Base-by-base conservation (phyloP, 2,113 vertebrate species). In the Beaufortia kweichowensis region DNA sequence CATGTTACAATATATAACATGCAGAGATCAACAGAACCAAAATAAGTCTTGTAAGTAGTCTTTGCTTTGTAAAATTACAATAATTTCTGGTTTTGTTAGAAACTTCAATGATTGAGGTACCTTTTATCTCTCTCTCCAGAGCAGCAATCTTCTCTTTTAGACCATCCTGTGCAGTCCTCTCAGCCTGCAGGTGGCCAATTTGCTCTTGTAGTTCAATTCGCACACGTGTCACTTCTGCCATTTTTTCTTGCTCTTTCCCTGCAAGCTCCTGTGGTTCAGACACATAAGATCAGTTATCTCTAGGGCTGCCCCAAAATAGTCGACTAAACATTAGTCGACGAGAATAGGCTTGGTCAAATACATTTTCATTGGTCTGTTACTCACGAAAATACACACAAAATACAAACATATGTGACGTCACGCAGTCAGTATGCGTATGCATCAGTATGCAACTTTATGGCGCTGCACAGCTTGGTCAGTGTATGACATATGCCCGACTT, bases 71-170 rank as follows among this genome's bases (percentile, higher is more conserved):
- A 1, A 17, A 66, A 19, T 10, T n/a, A 29, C 6, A 39, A 64
- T 35, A 41, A 24, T 39, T 33, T 4, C 24, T 28, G 24, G 12
- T 48, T 4, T 48, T 48, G 43, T 17, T 7, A 39, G 35, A 46
- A 46, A n/a, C 15, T n/a, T n/a, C 6, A 6, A 8, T 53, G n/a
- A 21, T 0, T 9, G n/a, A 53, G 50, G 59, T 78, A 95, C 97
- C 96, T 93, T 96, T 98, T 67, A 95, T 84, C 75, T 96, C 94
- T 61, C 97, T 89, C 69, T 98, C 96, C 82, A 98, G 86, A 74
- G 95, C 93, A 0, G 88, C 87, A 75, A 92, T 93, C 88, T 95
- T 98, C 82, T 96, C 95, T 75, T 84, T 94, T 29, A 97, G 88
- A 0, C 91, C 92, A 4, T 90, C 91, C 81, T 96, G 95, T 0